Evolutionary conservation across 2,888 invertebrate genomes (phyloP), one percentile per base, ranked within the genome.

Genomic region (Poecilobothrus nobilitatus): DNA sequence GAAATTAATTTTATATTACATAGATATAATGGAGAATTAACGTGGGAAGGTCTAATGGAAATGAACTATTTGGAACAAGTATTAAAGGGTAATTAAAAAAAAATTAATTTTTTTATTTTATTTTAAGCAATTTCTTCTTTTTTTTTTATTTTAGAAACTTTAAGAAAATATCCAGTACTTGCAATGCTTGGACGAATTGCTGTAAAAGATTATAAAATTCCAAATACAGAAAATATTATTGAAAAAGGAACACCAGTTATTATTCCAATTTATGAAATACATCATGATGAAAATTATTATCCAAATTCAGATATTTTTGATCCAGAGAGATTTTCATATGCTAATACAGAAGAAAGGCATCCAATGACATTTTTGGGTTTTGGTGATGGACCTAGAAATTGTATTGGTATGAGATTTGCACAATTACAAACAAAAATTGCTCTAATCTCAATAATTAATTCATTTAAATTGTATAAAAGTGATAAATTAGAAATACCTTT

Each of bases 241-340:
- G 83, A 84, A 67, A 79, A 83, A 71, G 84, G 83, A 0, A 83
- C 82, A 0, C 73, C 80, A 5, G 65, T 79, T 0, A 5, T 76
- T 0, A 71, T 80, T 21, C 80, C 79, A 0, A 78, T 81, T 2
- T 82, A 83, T 66, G 83, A 85, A 1, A 83, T 88, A 74, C 88
- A 89, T 72, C 84, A 84, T 75, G 87, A 88, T 74, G 84, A 85
- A 0, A 81, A 83, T 1, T 81, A 85, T 71, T 86, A 84, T 72
- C 84, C 85, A 1, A 80, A 87, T 22, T 87, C 88, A 2, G 81
- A 84, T 10, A 81, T 80, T 65, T 87, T 87, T 70, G 82, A 85
- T 66, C 87, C 87, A 0, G 85, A 86, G 20, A 78, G 87, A 73
- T 87, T 87, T 75, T 76, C 81, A 0, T 78, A 81, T 20, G 84